Base-by-base conservation (phyloP, 2,797 vertebrate species). In the Sebastes trivittatus region DNA sequence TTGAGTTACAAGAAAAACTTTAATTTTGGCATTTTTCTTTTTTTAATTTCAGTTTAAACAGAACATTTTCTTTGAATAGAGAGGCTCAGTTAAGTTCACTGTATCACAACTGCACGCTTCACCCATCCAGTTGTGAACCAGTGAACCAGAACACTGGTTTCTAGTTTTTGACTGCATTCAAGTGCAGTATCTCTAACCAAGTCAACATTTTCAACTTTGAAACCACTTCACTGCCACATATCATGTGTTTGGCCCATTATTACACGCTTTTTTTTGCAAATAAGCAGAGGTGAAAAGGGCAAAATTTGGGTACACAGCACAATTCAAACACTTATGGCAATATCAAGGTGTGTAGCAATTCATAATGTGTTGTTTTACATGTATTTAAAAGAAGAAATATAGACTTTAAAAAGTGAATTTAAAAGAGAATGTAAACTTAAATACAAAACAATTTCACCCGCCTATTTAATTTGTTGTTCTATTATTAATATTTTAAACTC, bases 1-100 rank as follows among this genome's bases (percentile, higher is more conserved):
- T 65, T 72, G 54, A 59, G 80, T 74, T 85, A 60, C 55, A 80
- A 78, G 58, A 87, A 86, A 72, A 20, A 22, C 49, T 52, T 64
- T 46, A 14, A 58, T 67, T 72, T 81, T 56, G 34, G 6, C 1
- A 20, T 73, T 72, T 70, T 36, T 2, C 46, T 13, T 42, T 38
- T 73, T 70, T 65, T 4, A 6, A 27, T 63, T 56, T 46, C n/a
- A 25, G 29, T 70, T 18, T 73, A 46, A 79, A 70, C 74, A 71
- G 10, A 67, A 58, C 1, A 1, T 34, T 75, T 58, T 79, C 34
- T 81, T 72, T 61, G 2, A 81, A 77, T 25, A 69, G 22, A 4
- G 20, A 38, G 32, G 70, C 61, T 86, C 42, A 36, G 75, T 36
- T 42, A 22, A 27, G 60, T 1, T 75, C 49, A 46, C 32, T 58